Conservation (phyloP, 1,140 invertebrate species). For the Microplitis demolitor region DNA sequence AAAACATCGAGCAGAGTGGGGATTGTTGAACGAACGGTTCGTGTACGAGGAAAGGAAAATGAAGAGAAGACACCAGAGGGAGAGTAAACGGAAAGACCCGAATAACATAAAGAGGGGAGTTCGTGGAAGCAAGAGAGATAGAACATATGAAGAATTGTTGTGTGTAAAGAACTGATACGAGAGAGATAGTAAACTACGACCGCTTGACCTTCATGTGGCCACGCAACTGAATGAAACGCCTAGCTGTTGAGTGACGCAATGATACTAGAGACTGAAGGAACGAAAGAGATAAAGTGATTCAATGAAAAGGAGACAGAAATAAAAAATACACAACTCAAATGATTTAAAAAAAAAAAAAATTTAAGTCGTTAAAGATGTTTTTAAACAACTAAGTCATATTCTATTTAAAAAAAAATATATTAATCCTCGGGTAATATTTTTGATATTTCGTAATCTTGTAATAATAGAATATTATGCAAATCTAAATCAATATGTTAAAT, state of each 20-base stretch:
- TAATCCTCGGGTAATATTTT: too few species aligned
- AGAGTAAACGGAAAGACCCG: neutral
- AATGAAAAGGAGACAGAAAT: neutral
- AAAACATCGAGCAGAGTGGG: neutral
- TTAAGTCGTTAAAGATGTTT: too few species aligned
- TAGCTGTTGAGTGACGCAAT: slow-evolving; percentile 46
- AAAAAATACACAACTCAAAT: neutral
- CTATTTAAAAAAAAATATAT: too few species aligned
- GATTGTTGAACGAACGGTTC: neutral
- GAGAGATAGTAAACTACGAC: slow-evolving; percentile 35
- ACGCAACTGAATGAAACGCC: slow-evolving; percentile 56
- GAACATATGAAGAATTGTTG: neutral
- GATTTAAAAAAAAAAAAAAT: neutral
- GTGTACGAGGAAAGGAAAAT: neutral
- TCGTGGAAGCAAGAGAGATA: slow-evolving; percentile 5
- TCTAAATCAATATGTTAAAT: too few species aligned
- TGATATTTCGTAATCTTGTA: too few species aligned
- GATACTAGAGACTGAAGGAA: slow-evolving; percentile 15
- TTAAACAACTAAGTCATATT: too few species aligned
- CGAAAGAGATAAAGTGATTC: neutral
- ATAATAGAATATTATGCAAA: too few species aligned
- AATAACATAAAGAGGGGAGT: neutral
- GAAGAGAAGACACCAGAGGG: neutral
- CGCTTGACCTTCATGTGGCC: slow-evolving; percentile 58
- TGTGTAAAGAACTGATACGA: slow-evolving; percentile 20